Percentiles rank a stretch among this genome's conserved stretches.
phyloP scores from a whole-genome alignment of 2,113 vertebrate species.

The Catagonus wagneri region DNA sequence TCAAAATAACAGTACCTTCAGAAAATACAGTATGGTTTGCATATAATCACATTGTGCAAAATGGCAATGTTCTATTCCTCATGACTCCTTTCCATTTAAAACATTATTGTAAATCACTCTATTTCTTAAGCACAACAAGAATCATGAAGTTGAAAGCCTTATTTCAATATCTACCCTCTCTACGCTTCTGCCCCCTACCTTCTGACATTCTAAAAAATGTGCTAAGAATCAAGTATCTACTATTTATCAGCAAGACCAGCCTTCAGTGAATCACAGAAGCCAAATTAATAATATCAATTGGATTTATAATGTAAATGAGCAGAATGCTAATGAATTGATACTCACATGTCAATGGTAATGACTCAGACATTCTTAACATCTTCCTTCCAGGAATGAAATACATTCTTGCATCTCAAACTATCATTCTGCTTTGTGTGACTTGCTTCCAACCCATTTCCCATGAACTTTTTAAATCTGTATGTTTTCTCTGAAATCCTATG shows the following conservation, averaged over 20 bases:
- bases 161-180: background rate
- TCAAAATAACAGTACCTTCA: background rate
- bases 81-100: conserved; percentile 27
- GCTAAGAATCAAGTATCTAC: background rate
- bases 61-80: background rate
- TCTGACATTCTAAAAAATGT: background rate
- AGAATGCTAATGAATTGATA: background rate
- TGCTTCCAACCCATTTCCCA: background rate
- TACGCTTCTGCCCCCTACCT: background rate
- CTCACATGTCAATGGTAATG: background rate
- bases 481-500: background rate
- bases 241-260: background rate
- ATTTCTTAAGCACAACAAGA: background rate
- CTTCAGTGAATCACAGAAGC: background rate
- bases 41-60: background rate
- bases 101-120: background rate
- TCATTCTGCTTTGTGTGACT: background rate
- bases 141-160: background rate
- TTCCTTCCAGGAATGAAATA: background rate
- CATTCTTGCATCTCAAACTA: background rate
- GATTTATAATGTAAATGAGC: background rate
- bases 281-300: background rate
- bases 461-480: background rate
- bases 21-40: background rate
- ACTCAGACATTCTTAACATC: background rate